Percentiles rank a stretch among this genome's conserved stretches.
Conservation (phyloP, 2,113 vertebrate genomes). For the Ctenodactylus gundi region DNA sequence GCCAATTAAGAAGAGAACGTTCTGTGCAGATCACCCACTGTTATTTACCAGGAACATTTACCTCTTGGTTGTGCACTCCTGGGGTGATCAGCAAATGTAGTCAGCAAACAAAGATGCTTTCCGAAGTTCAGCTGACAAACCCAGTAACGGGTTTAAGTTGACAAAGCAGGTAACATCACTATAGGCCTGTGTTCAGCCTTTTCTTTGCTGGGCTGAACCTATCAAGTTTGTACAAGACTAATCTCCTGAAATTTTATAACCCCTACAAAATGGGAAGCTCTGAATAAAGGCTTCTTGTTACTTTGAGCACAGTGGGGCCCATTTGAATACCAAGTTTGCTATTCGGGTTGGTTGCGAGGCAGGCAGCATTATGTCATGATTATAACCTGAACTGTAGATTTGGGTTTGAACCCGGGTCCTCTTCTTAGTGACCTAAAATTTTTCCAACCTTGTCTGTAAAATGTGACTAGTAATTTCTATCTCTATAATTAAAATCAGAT, state of each 20-base stretch:
- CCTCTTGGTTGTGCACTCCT: not conserved
- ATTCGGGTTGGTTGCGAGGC: not conserved
- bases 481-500: not conserved
- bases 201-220: constrained; percentile 54
- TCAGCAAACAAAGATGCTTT: constrained; percentile 31
- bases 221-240: not conserved
- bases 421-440: not conserved
- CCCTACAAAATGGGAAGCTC: not conserved
- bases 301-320: not conserved
- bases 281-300: not conserved
- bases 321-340: constrained; percentile 14
- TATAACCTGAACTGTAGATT: not conserved
- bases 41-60: not conserved
- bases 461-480: not conserved
- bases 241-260: constrained; percentile 36
- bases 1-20: constrained; percentile 37
- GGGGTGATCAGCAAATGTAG: not conserved
- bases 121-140: not conserved
- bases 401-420: not conserved
- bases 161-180: constrained; percentile 24
- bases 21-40: not conserved
- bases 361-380: not conserved
- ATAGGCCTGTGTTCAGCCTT: not conserved
- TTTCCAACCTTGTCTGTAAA: constrained; percentile 8
- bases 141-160: constrained; percentile 16